These are phyloP conservation scores for Drosophila quadrilineata DNA, from an alignment of 1,140 invertebrate species.

Conservation along the genomic window DNA sequence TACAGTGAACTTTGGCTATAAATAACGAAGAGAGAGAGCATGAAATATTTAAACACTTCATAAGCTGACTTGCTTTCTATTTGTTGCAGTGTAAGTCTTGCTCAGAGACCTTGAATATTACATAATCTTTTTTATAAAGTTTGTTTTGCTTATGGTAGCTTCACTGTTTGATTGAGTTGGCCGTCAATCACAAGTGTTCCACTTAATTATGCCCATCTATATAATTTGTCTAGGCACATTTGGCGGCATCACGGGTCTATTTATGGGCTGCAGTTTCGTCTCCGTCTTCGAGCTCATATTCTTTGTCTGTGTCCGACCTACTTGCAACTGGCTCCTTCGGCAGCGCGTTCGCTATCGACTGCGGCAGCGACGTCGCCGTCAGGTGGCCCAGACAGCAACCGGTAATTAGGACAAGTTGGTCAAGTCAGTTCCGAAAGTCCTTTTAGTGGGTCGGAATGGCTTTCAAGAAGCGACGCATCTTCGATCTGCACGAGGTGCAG, in stretches of 20 bases:
- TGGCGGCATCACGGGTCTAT: conserved; percentile 85
- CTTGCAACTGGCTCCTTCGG: conserved; percentile 66
- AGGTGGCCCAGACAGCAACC: conserved; percentile 8
- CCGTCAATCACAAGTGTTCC: no score
- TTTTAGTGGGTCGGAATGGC: conserved; percentile 46
- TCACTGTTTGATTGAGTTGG: not conserved
- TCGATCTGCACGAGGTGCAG: conserved; percentile 54
- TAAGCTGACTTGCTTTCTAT: no score
- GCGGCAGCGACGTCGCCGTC: conserved; percentile 15
- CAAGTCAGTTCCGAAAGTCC: not conserved
- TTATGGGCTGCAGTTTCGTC: conserved; percentile 86
- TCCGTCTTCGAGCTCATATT: conserved; percentile 86
- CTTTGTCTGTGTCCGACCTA: conserved; percentile 78
- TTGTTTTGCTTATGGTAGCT: no score
- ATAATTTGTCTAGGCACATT: conserved; percentile 83
- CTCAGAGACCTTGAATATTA: no score
- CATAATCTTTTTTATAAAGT: no score
- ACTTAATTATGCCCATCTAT: not conserved
- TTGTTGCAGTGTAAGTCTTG: no score
- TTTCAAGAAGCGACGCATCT: conserved; percentile 66
- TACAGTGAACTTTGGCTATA: no score
- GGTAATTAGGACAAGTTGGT: conserved; percentile 40
- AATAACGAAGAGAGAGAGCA: no score
- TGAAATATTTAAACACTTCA: no score
- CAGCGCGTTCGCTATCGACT: conserved; percentile 53